phyloP scores from a whole-genome alignment of 2,888 invertebrate species.

The Stenolophus ochropezus region DNA sequence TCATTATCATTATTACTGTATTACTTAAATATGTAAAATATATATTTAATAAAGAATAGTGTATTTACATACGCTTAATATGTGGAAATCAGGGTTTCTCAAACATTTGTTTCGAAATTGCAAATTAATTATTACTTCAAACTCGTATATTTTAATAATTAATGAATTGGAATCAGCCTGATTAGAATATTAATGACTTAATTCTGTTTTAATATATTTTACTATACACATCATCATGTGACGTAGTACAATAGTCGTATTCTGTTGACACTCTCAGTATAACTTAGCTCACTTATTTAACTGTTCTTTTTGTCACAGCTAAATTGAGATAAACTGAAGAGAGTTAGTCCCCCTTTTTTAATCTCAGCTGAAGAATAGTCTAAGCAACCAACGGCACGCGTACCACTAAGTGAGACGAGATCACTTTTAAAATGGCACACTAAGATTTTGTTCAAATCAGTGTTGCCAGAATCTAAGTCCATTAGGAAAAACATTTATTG shows the following conservation, averaged over 20 bases:
- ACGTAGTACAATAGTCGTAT: not conserved
- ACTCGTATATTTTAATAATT: not conserved
- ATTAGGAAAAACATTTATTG: too few species aligned
- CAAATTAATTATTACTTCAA: not conserved
- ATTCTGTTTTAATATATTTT: not conserved
- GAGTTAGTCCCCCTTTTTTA: too few species aligned
- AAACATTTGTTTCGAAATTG: constrained; percentile 1
- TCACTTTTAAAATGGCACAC: too few species aligned
- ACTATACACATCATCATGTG: not conserved
- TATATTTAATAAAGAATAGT: constrained; percentile 33
- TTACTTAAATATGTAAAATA: constrained; percentile 23
- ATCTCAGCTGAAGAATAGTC: too few species aligned
- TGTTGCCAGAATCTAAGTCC: too few species aligned
- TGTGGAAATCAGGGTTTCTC: constrained; percentile 5
- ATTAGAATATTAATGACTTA: not conserved
- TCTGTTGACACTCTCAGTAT: too few species aligned
- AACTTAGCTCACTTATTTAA: too few species aligned
- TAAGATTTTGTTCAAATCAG: too few species aligned
- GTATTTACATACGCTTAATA: constrained; percentile 6
- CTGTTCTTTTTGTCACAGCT: too few species aligned
- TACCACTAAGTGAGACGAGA: too few species aligned
- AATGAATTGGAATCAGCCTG: not conserved
- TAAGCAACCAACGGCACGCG: too few species aligned
- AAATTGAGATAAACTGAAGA: too few species aligned
- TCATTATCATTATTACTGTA: constrained; percentile 35